Percentiles rank a stretch among this genome's conserved stretches.
Conservation (phyloP, 2,113 vertebrate genomes). For the Carassius carassius region DNA sequence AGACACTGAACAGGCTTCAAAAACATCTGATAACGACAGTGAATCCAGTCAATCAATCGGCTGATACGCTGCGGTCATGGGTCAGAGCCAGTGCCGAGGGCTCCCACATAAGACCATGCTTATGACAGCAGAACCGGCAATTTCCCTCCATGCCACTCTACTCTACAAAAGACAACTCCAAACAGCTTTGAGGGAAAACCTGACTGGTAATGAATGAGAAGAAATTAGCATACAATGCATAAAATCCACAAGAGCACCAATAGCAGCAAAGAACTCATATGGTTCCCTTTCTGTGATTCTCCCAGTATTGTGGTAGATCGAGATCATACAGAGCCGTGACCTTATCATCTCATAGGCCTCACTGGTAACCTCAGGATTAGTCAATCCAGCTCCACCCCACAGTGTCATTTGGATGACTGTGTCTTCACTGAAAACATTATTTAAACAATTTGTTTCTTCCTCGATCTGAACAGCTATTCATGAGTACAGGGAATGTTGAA, state of each 20-base stretch:
- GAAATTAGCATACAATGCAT: slow-evolving; percentile 25
- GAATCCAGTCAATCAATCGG: slow-evolving; percentile 69
- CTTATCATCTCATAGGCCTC: background rate
- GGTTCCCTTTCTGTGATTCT: background rate
- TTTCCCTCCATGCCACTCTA: background rate
- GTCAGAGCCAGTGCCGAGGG: slow-evolving; percentile 12
- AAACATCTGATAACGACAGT: slow-evolving; percentile 69
- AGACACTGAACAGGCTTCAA: slow-evolving; percentile 62
- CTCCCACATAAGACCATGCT: slow-evolving; percentile 28
- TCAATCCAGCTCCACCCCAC: slow-evolving; percentile 5
- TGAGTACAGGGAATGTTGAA: slow-evolving; percentile 31
- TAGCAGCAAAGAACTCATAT: background rate
- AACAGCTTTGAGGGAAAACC: slow-evolving; percentile 27
- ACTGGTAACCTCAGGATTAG: background rate
- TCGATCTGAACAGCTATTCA: slow-evolving; percentile 50
- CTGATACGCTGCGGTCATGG: background rate
- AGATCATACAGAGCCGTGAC: background rate
- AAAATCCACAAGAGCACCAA: background rate
- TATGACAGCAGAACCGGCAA: slow-evolving; percentile 33
- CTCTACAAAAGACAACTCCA: slow-evolving; percentile 21
- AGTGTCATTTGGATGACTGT: slow-evolving; percentile 26
- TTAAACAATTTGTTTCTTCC: slow-evolving; percentile 61
- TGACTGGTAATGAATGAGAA: background rate
- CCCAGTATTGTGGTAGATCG: background rate
- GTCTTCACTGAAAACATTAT: slow-evolving; percentile 52